These are phyloP conservation scores for Lasioglossum marginatum DNA, from an alignment of 2,888 invertebrate species.

Conservation along the genomic window DNA sequence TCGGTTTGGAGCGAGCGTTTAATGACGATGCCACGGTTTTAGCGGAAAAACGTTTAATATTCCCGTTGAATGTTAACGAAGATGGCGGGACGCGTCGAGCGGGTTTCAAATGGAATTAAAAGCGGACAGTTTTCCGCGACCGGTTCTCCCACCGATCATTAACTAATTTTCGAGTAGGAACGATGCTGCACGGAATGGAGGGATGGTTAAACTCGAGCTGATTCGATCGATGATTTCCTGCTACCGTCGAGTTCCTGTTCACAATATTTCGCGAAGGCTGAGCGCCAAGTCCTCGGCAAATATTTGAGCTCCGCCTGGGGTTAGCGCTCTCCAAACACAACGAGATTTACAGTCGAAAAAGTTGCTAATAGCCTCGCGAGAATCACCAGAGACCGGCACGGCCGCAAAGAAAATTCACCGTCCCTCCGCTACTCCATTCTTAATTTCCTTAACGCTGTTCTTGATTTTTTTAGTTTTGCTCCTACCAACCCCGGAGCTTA, in stretches of 20 bases:
- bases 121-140: not conserved
- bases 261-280: constrained; percentile 13
- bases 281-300: constrained; percentile 26
- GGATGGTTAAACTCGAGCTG: not conserved
- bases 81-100: not conserved
- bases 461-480: not conserved
- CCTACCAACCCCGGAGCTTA: not conserved
- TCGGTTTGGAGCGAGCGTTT: not conserved
- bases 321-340: constrained; percentile 27
- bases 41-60: not conserved
- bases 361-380: constrained; percentile 24
- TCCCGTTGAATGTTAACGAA: not conserved
- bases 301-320: constrained; percentile 17
- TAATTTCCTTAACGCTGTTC: constrained; percentile 3
- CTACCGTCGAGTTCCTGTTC: constrained; percentile 3
- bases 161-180: not conserved
- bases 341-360: constrained; percentile 26
- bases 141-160: not conserved
- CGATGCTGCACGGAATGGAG: not conserved
- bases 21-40: not conserved
- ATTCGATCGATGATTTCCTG: constrained; percentile 14
- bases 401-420: not conserved
- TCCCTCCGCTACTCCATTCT: not conserved
- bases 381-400: not conserved
- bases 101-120: not conserved